Conservation (phyloP, 2,113 vertebrate species). For the Phylloscopus trochilus region DNA sequence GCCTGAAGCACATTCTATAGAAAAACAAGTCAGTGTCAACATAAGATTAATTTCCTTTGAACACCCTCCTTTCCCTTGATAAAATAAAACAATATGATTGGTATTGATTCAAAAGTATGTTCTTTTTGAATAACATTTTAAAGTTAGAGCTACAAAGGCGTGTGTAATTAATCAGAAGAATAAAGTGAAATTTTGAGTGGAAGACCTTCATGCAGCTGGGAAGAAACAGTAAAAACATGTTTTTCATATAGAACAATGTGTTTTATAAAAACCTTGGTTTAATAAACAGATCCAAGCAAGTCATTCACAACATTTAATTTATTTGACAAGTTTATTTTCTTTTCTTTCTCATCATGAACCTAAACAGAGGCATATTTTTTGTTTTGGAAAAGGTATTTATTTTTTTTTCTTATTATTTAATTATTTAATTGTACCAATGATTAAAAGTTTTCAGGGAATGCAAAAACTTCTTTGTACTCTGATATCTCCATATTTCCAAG, state of each 20-base stretch:
- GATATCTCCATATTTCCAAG: not conserved
- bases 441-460: not conserved
- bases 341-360: not conserved
- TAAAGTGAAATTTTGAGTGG: conserved; percentile 38
- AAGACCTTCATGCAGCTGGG: not conserved
- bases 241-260: not conserved
- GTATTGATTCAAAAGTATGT: conserved; percentile 42
- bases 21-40: not conserved
- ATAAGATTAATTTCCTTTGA: conserved; percentile 30
- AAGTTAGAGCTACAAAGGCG: not conserved
- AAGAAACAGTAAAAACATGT: not conserved
- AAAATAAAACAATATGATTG: conserved; percentile 21
- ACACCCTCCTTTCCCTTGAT: not conserved
- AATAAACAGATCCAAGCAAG: not conserved
- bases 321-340: conserved; percentile 3
- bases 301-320: not conserved
- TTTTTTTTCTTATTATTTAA: not conserved
- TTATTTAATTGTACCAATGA: not conserved
- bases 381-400: not conserved
- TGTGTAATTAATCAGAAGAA: conserved; percentile 46
- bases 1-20: not conserved
- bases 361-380: not conserved
- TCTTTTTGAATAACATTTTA: conserved; percentile 38
- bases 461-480: not conserved
- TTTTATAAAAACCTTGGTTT: conserved; percentile 16